Base-by-base conservation (phyloP, 2,888 invertebrate genomes). In the Nipponacmea schrenckii region DNA sequence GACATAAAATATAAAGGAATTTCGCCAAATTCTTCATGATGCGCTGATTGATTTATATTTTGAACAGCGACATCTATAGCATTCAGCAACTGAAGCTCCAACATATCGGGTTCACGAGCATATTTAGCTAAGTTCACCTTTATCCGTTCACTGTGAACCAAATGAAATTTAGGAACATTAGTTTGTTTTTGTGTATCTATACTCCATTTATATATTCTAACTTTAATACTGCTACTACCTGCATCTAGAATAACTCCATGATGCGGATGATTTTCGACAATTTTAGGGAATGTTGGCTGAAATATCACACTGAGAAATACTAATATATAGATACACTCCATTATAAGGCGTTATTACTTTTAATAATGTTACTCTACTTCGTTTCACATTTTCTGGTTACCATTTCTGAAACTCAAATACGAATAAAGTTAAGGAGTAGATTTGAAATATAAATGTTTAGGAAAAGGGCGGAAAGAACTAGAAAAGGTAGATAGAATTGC, bases 231-330 rank as follows among this genome's bases (percentile, higher is more conserved):
- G 46, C 90, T 88, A 74, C 90, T 90, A 14, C 91, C 91, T 10
- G 90, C 91, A 79, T 91, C 91, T 66, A 91, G 83, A 62, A 91
- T 85, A 8, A 90, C 88, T 26, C 89, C 90, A 79, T 90, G 91
- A 39, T 72, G 76, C 64, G 70, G 70, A 48, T 70, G 71, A 39
- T 50, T 50, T 27, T 67, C 44, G 46, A 46, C 46, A 31, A 26
- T 44, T 44, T 46, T 31, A 45, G 24, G 63, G 31, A 46, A 31
- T 31, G 46, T 26, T n/a, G 64, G 46, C 46, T 56, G 56, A 14
- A 56, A 8, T 12, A 56, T 24, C 20, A 56, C 56, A 56, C 56
- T 14, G 10, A 56, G 8, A 56, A 56, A 56, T 56, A 56, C 8
- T 4, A 56, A 56, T 10, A 56, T 56, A 56, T 24, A 56, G 10